Evolutionary conservation across 1,140 invertebrate genomes (phyloP), one percentile per base, ranked within the genome.

Genomic region (Drosophila kanapiae): DNA sequence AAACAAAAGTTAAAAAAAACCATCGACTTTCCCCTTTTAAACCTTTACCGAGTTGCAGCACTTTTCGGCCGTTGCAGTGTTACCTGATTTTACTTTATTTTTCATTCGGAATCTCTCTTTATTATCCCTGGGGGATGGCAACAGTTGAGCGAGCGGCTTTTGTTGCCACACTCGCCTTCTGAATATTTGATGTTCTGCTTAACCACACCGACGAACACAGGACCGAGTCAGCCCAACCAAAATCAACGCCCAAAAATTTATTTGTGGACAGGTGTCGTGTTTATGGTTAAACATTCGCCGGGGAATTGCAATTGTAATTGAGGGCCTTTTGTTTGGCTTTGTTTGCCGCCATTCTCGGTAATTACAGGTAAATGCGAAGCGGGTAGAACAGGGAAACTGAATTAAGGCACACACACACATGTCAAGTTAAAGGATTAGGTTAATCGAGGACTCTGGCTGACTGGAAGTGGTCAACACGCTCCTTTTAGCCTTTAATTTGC

Each of bases 401-500:
- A 71, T 71, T 70, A 58, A n/a, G 51, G 0, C 4, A 27, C 49
- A 4, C 14, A 7, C 51, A 72, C 13, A 58, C 35, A 18, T 8
- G 27, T 35, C 14, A 43, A 29, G 33, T 58, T 57, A 72, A 71
- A 37, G 54, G 70, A 74, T 72, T 72, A 33, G 56, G 53, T 31
- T 51, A 40, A 72, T 74, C 70, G 37, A 51, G 45, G 31, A 51
- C 31, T 35, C 27, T 23, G 23, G 8, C 29, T 6, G 45, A 6
- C 29, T 16, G 58, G 10, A 49, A 33, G 51, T 59, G 69, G 68
- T 74, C 67, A 71, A 60, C 43, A 37, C 45, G 42, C n/a, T 33
- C 10, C 14, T 38, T 62, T 65, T 72, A 23, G 59, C 59, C 75
- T 84, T 83, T 84, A 84, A 84, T 84, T 84, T 80, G 65, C 59